Conservation (phyloP, 2,113 vertebrate species). For the Gnathonemus longibarbis region DNA sequence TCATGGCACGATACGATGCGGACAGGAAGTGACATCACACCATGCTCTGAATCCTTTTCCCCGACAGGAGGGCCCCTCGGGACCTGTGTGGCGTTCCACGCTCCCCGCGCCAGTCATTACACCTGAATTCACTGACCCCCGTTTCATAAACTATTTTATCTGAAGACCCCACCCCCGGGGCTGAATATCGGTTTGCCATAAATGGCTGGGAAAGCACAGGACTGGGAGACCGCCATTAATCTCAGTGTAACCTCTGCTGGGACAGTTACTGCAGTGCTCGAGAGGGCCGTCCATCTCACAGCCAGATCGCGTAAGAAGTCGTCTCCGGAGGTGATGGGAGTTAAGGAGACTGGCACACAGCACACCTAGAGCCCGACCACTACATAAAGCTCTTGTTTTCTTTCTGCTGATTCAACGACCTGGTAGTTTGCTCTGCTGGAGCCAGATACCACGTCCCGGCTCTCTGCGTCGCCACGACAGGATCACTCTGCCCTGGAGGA, state of each 20-base stretch:
- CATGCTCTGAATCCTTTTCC: background rate
- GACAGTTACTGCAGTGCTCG: background rate
- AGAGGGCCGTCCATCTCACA: background rate
- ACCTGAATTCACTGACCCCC: background rate
- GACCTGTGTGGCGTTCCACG: background rate
- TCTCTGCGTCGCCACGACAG: slow-evolving; percentile 32
- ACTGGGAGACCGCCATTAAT: background rate
- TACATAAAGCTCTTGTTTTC: background rate
- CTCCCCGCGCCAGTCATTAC: background rate
- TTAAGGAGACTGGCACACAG: background rate
- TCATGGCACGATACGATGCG: background rate
- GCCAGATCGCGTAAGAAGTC: background rate
- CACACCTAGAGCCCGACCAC: too few relatives aligned
- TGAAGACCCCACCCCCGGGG: background rate
- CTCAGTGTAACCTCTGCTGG: background rate
- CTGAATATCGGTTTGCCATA: background rate
- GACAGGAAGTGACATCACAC: background rate
- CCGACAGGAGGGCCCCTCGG: background rate
- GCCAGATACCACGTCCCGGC: slow-evolving; percentile 17
- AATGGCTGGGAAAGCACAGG: background rate
- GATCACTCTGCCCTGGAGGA: slow-evolving; percentile 52
- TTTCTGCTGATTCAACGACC: background rate
- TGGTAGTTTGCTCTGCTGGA: slow-evolving; percentile 17
- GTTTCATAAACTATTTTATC: background rate
- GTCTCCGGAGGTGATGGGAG: background rate